phyloP scores from a whole-genome alignment of 2,888 invertebrate species.

The Drosophila buzzatii region DNA sequence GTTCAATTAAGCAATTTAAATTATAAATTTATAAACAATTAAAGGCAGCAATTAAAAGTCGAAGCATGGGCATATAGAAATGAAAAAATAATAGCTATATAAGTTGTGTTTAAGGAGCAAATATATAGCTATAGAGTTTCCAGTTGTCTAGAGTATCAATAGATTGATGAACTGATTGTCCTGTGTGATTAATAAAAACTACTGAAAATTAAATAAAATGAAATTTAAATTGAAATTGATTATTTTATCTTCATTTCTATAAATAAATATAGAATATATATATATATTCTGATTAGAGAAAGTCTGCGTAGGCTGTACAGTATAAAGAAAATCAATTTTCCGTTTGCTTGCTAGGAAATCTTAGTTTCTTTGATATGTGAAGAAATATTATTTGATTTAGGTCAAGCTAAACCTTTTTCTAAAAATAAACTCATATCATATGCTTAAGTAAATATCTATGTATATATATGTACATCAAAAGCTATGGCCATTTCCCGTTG shows the following conservation, averaged over 20 bases:
- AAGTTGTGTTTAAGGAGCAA: not conserved
- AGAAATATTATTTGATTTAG: constrained; percentile 1
- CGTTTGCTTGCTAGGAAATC: not conserved
- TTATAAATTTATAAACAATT: not conserved
- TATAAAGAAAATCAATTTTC: constrained; percentile 1
- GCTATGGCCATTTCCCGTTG: constrained; percentile 2
- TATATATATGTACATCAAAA: not conserved
- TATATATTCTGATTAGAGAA: not conserved
- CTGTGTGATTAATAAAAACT: too few species aligned
- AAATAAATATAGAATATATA: too few species aligned
- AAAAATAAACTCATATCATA: constrained; percentile 1
- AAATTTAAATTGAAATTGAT: too few species aligned
- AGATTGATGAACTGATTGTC: too few species aligned
- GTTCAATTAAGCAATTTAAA: constrained; percentile 3
- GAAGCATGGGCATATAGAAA: not conserved
- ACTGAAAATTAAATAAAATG: too few species aligned
- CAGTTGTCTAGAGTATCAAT: too few species aligned
- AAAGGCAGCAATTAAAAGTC: not conserved
- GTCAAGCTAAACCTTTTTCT: constrained; percentile 8
- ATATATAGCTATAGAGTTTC: too few species aligned
- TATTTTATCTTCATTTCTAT: too few species aligned
- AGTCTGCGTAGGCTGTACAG: not conserved
- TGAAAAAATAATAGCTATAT: not conserved
- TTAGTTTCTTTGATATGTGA: constrained; percentile 2
- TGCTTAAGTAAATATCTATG: constrained; percentile 7